Percentiles rank a stretch among this genome's conserved stretches.
These are phyloP conservation scores for Ditylenchus dipsaci DNA, from an alignment of 1,140 invertebrate genomes.

Conservation along the genomic window DNA sequence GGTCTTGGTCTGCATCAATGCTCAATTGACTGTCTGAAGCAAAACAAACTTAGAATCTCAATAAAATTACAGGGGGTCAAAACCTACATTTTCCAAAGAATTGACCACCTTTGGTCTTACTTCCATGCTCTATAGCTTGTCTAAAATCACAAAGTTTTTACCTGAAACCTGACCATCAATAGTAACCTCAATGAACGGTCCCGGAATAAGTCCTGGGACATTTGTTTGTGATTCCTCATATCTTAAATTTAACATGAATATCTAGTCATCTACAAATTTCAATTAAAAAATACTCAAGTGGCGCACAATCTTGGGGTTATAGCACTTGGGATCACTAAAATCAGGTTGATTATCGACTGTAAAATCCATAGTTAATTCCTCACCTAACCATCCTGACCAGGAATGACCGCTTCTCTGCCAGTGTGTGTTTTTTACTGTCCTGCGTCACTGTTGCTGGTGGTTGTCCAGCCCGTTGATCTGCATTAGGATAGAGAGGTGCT, in stretches of 20 bases:
- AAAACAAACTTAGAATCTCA: no score
- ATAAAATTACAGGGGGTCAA: no score
- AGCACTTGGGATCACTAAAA: slow-evolving; percentile 55
- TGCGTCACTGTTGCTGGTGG: background rate
- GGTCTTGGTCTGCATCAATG: slow-evolving; percentile 19
- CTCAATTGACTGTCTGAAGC: slow-evolving; percentile 38
- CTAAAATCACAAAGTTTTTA: slow-evolving; percentile 24
- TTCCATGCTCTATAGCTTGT: slow-evolving; percentile 45
- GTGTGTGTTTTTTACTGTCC: slow-evolving; percentile 34
- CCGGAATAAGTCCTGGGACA: slow-evolving; percentile 52
- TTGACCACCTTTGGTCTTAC: slow-evolving; percentile 3
- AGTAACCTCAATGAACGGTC: slow-evolving; percentile 54
- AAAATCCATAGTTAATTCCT: background rate
- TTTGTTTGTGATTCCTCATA: slow-evolving; percentile 58
- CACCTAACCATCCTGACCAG: slow-evolving; percentile 53
- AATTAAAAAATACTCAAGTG: slow-evolving; percentile 26
- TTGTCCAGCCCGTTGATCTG: background rate
- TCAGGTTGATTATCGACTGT: no score
- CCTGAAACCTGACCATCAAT: no score
- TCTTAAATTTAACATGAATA: slow-evolving; percentile 17
- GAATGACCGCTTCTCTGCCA: slow-evolving; percentile 54
- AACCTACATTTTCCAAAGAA: slow-evolving; percentile 38
- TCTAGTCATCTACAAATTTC: no score
- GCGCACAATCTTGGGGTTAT: slow-evolving; percentile 58
- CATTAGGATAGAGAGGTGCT: background rate